Conservation (phyloP, 2,888 invertebrate genomes). For the Eupithecia centaureata region DNA sequence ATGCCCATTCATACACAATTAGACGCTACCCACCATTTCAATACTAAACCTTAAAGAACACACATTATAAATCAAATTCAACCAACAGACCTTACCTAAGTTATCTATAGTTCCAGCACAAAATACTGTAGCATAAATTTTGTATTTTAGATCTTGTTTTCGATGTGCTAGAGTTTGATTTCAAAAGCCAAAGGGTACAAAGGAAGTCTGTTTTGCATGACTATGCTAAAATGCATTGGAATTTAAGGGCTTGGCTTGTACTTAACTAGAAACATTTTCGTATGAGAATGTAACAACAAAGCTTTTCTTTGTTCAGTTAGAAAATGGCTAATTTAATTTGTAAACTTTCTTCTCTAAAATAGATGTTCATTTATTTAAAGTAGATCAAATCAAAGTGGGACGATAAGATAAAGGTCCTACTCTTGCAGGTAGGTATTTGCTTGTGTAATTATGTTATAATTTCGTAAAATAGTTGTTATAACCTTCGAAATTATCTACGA, state of each 20-base stretch:
- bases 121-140: not conserved
- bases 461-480: too few species aligned
- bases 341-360: not conserved
- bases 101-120: not conserved
- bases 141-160: not conserved
- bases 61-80: not conserved
- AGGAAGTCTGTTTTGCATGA: conserved; percentile 30
- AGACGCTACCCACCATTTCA: not conserved
- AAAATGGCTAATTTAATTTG: not conserved
- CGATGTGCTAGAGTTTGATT: not conserved
- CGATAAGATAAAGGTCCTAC: too few species aligned
- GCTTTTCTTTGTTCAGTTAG: not conserved
- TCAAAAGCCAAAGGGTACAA: conserved; percentile 15
- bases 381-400: too few species aligned
- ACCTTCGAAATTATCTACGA: too few species aligned
- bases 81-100: not conserved
- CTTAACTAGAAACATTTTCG: not conserved
- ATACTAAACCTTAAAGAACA: not conserved
- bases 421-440: too few species aligned
- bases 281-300: not conserved
- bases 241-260: conserved; percentile 12
- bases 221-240: conserved; percentile 27
- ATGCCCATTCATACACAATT: not conserved
- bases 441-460: too few species aligned
- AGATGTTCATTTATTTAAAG: too few species aligned